Base-by-base conservation (phyloP, 92 coral and sea anemone genomes). In the Umimayanthus chanpuru region DNA sequence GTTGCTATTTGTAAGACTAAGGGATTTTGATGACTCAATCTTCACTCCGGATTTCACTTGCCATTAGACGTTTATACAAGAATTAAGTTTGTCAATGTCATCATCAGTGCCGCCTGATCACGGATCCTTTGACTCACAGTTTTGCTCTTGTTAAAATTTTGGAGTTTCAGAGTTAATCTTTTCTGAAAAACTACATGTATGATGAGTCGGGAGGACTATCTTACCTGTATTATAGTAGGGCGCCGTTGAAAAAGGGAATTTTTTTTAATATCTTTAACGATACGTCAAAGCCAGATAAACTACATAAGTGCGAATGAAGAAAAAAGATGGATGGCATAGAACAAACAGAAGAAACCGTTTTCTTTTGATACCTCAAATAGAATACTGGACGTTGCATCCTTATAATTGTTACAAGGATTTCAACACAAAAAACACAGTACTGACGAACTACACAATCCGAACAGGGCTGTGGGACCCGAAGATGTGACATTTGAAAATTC, bases 51-150 rank as follows among this genome's bases (percentile, higher is more conserved):
- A 83, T 83, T 78, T 67, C 61, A 78, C 41, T 44, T 83, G 36
- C 25, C 49, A 38, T 53, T 81, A 38, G 61, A 81, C 71, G 49
- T 81, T 81, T 43, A 44, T 43, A 50, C 16, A 70, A 47, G 50
- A 67, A 68, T 83, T 83, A 81, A 81, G 87, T 44, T 83, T 83
- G 21, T 28, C 78, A 83, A 67, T 72, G 87, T 83, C 55, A 26
- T 83, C 55, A 26, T 72, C 58, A 53, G 58, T 53, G 14, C 58
- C 20, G 58, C 18, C 20, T 53, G 58, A 44, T 12, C 61, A 47
- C 32, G 38, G 9, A 12, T 20, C 49, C 39, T 68, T 82, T 70
- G 65, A 55, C 30, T 83, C 4, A 7, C 53, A 39, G 47, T 70
- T 83, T 65, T 23, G 73, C 30, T 47, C n/a, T 40, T 43, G 50